phyloP scores from a whole-genome alignment of 2,113 vertebrate species.

The Periophthalmodon schlosseri region DNA sequence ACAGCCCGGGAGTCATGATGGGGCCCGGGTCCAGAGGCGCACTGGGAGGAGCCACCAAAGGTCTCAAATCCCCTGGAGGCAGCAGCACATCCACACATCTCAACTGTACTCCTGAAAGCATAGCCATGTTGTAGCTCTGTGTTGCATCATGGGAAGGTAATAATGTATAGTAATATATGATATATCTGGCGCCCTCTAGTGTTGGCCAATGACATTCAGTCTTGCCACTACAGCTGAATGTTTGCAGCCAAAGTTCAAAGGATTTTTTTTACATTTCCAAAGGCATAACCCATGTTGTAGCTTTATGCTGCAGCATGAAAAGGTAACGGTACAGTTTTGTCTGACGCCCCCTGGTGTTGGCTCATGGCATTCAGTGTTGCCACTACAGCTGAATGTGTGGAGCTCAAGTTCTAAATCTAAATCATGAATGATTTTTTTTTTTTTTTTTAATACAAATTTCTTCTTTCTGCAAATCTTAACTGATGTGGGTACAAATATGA shows the following conservation, averaged over 20 bases:
- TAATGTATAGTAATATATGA: constrained; percentile 4
- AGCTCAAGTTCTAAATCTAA: constrained; percentile 10
- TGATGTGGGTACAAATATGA: constrained; percentile 8
- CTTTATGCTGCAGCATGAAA: background rate
- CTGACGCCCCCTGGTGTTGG: background rate
- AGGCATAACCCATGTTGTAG: background rate
- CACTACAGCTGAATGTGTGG: constrained; percentile 40
- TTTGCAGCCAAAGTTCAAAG: constrained; percentile 28
- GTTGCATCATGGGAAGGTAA: constrained; percentile 6
- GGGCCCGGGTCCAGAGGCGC: constrained; percentile 63
- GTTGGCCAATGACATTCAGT: constrained; percentile 5
- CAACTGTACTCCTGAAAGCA: constrained; percentile 88
- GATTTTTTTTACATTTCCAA: background rate
- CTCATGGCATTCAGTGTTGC: constrained; percentile 12
- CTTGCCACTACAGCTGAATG: constrained; percentile 34
- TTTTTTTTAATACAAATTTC: background rate
- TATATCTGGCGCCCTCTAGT: background rate
- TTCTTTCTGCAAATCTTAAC: background rate
- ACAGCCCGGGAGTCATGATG: constrained; percentile 68
- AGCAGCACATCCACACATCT: constrained; percentile 90
- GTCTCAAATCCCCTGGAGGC: constrained; percentile 85
- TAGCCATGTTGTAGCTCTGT: constrained; percentile 85
- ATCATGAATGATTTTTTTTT: constrained; percentile 50
- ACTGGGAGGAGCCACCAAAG: constrained; percentile 70
- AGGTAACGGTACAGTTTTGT: background rate